Conservation (phyloP, 2,888 invertebrate genomes). For the Sisyra terminalis region DNA sequence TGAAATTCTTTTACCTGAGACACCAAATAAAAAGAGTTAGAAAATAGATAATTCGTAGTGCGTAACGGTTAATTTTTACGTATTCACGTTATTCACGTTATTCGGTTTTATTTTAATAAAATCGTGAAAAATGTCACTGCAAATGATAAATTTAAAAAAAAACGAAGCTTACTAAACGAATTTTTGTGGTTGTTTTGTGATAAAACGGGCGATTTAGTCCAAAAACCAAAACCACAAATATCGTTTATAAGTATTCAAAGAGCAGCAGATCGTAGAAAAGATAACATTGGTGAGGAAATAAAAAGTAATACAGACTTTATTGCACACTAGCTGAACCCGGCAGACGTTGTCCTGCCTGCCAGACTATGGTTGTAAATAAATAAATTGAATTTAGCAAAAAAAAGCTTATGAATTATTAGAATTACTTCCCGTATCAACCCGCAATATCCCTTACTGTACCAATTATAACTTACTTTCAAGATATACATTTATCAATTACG, state of each 20-base stretch:
- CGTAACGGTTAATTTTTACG: neutral
- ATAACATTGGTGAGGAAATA: conserved; percentile 1
- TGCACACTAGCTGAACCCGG: too few species aligned
- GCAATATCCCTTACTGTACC: too few species aligned
- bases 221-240: conserved; percentile 1
- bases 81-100: neutral
- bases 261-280: conserved; percentile 1
- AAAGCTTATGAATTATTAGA: too few species aligned
- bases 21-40: neutral
- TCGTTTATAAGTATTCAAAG: neutral
- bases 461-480: too few species aligned
- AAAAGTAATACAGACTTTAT: neutral
- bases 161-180: neutral
- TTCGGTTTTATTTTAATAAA: neutral
- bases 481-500: too few species aligned
- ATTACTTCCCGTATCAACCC: too few species aligned
- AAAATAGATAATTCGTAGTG: neutral
- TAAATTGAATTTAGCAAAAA: too few species aligned
- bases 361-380: too few species aligned
- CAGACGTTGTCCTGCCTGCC: too few species aligned
- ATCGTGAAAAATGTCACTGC: neutral
- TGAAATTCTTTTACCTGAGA: neutral
- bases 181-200: conserved; percentile 1
- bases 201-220: neutral
- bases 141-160: neutral